Base-by-base conservation (phyloP, 2,113 vertebrate genomes). In the Elanus axillaris region DNA sequence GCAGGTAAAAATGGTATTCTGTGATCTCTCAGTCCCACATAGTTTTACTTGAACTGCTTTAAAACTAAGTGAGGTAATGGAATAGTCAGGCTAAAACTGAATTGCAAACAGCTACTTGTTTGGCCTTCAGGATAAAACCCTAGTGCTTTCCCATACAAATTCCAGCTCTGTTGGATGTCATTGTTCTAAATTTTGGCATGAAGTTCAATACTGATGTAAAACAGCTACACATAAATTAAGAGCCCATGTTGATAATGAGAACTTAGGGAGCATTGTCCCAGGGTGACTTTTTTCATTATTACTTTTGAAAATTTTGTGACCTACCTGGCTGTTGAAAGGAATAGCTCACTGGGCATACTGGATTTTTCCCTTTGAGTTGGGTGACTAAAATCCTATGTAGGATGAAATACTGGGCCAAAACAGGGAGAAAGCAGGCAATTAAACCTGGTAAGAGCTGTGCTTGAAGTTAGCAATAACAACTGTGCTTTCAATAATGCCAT, bases 21-120 rank as follows among this genome's bases (percentile, higher is more conserved):
- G 40, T 75, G 56, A 64, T 73, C 32, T 89, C 76, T 69, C 26
- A 47, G 53, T 50, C 55, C 29, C 42, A 76, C 5, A 6, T 16
- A 68, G 45, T 81, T 91, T 92, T 81, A 52, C 36, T 79, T 88
- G 27, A 90, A 93, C n/a, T 72, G 29, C 58, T 94, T 81, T 81
- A 89, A 92, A 89, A 76, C 29, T 42, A 42, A 66, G 77, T 93
- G 93, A 94, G 75, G 84, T 83, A 79, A 73, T 83, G 50, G 53
- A 92, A 62, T 62, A 96, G 62, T 58, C 74, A 86, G 55, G 81
- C 87, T 74, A 95, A 93, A 80, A 45, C 45, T 88, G 90, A 89
- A 94, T 58, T 91, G 75, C 72, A 90, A 88, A 81, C 50, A 82
- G 93, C 88, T 95, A 59, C 96, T 97, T 96, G 60, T 97, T 96